Evolutionary conservation across 2,888 invertebrate genomes (phyloP), one percentile per base, ranked within the genome.

Genomic region (Phyllotreta cruciferae): DNA sequence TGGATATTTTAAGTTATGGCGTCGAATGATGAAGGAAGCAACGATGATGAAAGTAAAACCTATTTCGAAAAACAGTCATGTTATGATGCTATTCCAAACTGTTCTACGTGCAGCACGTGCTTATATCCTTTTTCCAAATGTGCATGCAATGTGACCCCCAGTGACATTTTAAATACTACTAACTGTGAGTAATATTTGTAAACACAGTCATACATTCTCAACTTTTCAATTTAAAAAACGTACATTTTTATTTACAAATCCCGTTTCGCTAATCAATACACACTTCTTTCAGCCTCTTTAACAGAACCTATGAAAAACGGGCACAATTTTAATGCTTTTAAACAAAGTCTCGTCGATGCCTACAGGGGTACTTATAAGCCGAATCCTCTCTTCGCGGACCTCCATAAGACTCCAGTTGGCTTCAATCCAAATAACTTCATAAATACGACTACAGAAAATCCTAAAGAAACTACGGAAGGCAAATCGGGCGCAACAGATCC

Each of bases 21-120:
- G 77, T 77, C 77, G 66, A 74, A 75, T 66, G 75, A 76, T 61
- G 75, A 77, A 65, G 71, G 73, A 63, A 71, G 71, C 57, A 70
- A 68, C 62, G 74, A 77, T 64, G 76, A 77, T 60, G 75, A 77
- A 72, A 77, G 74, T 71, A 75, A 71, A 67, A 64, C 62, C 60
- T 73, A 72, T 70, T 73, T 71, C 52, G 66, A 62, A 61, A 70
- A 72, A 61, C 60, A 69, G 53, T 60, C 60, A 50, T 55, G 55
- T 55, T 68, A 62, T 37, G 68, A 66, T 24, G 49, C 64, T 10
- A 34, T 60, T 56, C 49, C 60, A 50, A 57, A 66, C 14, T 58
- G 62, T 44, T 62, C 66, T 53, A 60, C 63, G 54, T 74, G 73
- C 60, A 62, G 64, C 58, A 56, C 58, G 37, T 72, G 74, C 67